Percentiles rank a stretch among this genome's conserved stretches.
Conservation (phyloP, 2,113 vertebrate species). For the Nycticorax nycticorax region DNA sequence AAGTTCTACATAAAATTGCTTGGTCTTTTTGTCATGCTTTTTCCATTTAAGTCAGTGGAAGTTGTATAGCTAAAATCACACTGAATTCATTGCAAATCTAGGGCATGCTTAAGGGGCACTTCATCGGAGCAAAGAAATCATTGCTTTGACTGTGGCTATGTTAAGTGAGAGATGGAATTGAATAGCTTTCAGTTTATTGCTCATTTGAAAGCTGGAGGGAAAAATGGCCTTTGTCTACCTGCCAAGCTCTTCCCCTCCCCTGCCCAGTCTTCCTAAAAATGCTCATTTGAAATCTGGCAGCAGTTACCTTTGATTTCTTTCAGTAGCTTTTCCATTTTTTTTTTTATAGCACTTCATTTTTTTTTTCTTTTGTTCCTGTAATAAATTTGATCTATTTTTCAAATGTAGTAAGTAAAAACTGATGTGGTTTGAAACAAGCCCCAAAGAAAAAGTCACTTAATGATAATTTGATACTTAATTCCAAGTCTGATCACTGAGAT, state of each 20-base stretch:
- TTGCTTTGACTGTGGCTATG: constrained; percentile 52
- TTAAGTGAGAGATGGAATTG: constrained; percentile 46
- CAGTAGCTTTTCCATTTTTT: not conserved
- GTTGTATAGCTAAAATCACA: constrained; percentile 1
- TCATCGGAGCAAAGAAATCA: constrained; percentile 61
- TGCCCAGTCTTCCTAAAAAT: constrained; percentile 27
- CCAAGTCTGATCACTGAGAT: not conserved
- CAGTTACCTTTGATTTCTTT: constrained; percentile 19
- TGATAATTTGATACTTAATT: not conserved
- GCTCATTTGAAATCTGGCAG: constrained; percentile 26
- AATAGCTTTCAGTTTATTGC: constrained; percentile 64
- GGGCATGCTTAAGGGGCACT: constrained; percentile 56
- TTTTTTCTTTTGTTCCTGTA: not conserved
- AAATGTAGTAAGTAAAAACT: not conserved
- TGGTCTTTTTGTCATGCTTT: constrained; percentile 6
- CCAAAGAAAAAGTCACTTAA: not conserved
- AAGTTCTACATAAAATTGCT: not conserved
- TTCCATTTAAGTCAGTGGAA: constrained; percentile 8
- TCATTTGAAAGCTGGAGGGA: constrained; percentile 54
- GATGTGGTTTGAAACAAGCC: not conserved
- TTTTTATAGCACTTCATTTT: not conserved
- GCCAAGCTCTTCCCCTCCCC: not conserved
- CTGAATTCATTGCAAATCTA: constrained; percentile 52
- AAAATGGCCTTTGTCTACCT: constrained; percentile 55
- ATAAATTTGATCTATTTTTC: not conserved